Evolutionary conservation across 2,113 vertebrate genomes (phyloP), one percentile per base, ranked within the genome.

Genomic region (Uria aalge): DNA sequence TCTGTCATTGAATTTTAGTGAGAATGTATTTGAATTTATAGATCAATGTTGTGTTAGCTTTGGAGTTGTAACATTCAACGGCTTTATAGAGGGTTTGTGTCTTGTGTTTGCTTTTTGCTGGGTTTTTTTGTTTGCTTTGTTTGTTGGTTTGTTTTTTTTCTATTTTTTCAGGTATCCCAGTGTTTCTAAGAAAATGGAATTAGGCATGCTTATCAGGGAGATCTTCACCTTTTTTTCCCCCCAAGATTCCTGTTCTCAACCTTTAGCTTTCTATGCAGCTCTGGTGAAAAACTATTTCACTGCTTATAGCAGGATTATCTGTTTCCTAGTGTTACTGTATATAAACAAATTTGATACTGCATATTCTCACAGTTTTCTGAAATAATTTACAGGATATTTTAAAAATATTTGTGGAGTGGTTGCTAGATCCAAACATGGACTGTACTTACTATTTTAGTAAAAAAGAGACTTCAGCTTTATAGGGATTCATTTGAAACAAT

Each of bases 281-380:
- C 8, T 79, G 9, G n/a, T 88, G 34, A 16, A 81, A 62, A 94
- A 62, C 27, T 56, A 8, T 94, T 94, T 90, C 19, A 8, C 20
- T 48, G 30, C 67, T 80, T 73, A 57, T 48, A 41, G 14, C 34
- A 90, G 71, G 68, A 29, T 34, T 66, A 16, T 92, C 72, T 53
- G 29, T 95, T 96, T 98, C 63, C 40, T 38, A 29, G 32, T 75
- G 41, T 68, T 95, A 60, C 55, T 20, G 34, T 74, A 38, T 63
- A 81, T 55, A 88, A 78, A 48, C 74, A 76, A 59, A 94, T 84
- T 82, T 91, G 79, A 82, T 95, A 41, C 38, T 87, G 43, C 45
- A 43, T 88, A 50, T 88, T 90, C 90, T 97, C 64, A 80, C 16
- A 90, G 26, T 91, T 92, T 94, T 90, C 69, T 93, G 68, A 59